These are phyloP conservation scores for Dyspetes luteomarginatus DNA, from an alignment of 2,888 invertebrate species.

Conservation along the genomic window DNA sequence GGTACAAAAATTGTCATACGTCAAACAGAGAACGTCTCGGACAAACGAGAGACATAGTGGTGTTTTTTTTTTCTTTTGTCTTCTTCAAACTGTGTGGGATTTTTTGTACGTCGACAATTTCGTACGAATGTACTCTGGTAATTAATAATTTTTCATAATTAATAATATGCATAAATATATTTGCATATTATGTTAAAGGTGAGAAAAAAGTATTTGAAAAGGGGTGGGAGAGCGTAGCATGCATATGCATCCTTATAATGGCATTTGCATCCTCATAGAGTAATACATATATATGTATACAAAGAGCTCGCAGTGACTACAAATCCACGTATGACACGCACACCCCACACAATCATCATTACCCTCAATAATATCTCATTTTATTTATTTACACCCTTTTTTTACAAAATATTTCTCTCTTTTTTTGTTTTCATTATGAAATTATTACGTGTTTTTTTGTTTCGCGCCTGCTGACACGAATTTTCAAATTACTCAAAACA, in stretches of 20 bases:
- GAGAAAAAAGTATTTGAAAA: conserved; percentile 5
- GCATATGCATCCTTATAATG: too few species aligned
- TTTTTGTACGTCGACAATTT: conserved; percentile 36
- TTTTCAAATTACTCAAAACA: background rate
- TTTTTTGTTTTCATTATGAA: background rate
- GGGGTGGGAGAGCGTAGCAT: too few species aligned
- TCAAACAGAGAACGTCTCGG: conserved; percentile 48
- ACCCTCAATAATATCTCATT: background rate
- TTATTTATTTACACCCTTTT: background rate
- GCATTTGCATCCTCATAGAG: background rate
- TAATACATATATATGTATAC: background rate
- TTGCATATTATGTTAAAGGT: background rate
- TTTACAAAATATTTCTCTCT: too few species aligned
- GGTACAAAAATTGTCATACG: conserved; percentile 51
- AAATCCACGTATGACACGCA: conserved; percentile 36
- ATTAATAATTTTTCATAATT: conserved; percentile 2
- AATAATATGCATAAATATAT: background rate
- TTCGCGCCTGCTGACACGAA: too few species aligned
- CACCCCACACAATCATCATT: conserved; percentile 3
- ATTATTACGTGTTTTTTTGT: background rate
- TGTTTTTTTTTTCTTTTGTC: conserved; percentile 41
- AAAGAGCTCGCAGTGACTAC: conserved; percentile 13
- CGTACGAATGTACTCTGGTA: conserved; percentile 61
- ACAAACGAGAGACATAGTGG: conserved; percentile 24
- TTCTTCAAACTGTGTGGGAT: conserved; percentile 22